Conservation (phyloP, 2,888 invertebrate species). For the Apotomis turbidana region DNA sequence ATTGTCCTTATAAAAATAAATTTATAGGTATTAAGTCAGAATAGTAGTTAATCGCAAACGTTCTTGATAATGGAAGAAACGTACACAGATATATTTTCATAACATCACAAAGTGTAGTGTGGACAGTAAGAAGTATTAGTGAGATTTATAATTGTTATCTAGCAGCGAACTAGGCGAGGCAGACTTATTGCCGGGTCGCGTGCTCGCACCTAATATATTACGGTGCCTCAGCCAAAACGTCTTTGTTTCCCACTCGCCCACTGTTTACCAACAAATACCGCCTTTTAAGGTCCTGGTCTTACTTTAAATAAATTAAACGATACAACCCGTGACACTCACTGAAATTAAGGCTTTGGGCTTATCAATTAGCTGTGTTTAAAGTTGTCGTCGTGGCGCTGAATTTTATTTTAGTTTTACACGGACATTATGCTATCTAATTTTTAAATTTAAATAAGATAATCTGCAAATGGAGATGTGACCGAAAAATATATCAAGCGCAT, state of each 20-base stretch:
- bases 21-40: neutral
- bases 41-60: neutral
- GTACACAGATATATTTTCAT: constrained; percentile 41
- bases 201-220: constrained; percentile 77
- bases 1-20: neutral
- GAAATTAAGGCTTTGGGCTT: constrained; percentile 11
- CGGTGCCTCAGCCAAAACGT: constrained; percentile 72
- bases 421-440: neutral
- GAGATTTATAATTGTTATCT: constrained; percentile 80
- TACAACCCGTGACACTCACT: constrained; percentile 17
- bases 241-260: constrained; percentile 70
- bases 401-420: neutral
- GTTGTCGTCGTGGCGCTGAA: neutral
- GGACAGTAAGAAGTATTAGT: constrained; percentile 77
- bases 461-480: no score
- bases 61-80: neutral
- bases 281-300: constrained; percentile 22
- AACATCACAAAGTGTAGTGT: constrained; percentile 58
- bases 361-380: constrained; percentile 25
- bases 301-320: constrained; percentile 35
- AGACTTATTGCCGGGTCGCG: constrained; percentile 76
- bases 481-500: no score
- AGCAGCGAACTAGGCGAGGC: constrained; percentile 71
- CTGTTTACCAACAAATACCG: constrained; percentile 70
- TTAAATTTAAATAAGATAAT: neutral